Evolutionary conservation across 2,888 invertebrate genomes (phyloP), one percentile per base, ranked within the genome.

Genomic region (Pomacea canaliculata): DNA sequence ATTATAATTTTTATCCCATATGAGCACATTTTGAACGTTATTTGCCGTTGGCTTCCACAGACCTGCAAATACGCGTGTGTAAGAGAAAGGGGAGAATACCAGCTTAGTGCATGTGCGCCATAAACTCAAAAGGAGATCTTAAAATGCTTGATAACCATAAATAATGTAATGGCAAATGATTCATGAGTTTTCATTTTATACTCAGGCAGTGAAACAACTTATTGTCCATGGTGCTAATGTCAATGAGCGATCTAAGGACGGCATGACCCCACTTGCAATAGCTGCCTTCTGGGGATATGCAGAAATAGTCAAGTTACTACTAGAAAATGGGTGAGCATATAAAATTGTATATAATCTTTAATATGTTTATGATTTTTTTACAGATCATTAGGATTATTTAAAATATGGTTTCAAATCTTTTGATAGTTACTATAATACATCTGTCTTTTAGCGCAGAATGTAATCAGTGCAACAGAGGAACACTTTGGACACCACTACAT

Each of bases 201-300:
- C 82, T 51, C 80, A 89, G 89, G 81, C 80, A 59, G 83, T 89
- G 5, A 81, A 84, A 69, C 73, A 84, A 23, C 79, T 87, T 48
- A 62, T 89, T 13, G 70, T 76, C 23, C 60, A 82, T 66, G 87
- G 88, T 37, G 83, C 81, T 18, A 82, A 88, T 81, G 77, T 87
- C 1, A 89, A 89, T 78, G 62, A 80, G 16, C 79, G 80, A 62
- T 88, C 89, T 3, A 80, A 74, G 49, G 90, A 90, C 84, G 90
- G 90, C 7, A 89, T 89, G 88, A 87, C 87, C 8, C 87, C 90
- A 12, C 81, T 90, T 48, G 86, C 86, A 70, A 81, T 89, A 46
- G 88, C 90, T 23, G 83, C 90, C 18, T 90, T 90, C 80, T 90
- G 90, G 90, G 90, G 90, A 46, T 89, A 90, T 84, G 84, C 88